A percentile compares a stretch with the other conserved stretches of the same genome.
Conservation (phyloP, 2,797 vertebrate species). For the Danio jaintianensis region DNA sequence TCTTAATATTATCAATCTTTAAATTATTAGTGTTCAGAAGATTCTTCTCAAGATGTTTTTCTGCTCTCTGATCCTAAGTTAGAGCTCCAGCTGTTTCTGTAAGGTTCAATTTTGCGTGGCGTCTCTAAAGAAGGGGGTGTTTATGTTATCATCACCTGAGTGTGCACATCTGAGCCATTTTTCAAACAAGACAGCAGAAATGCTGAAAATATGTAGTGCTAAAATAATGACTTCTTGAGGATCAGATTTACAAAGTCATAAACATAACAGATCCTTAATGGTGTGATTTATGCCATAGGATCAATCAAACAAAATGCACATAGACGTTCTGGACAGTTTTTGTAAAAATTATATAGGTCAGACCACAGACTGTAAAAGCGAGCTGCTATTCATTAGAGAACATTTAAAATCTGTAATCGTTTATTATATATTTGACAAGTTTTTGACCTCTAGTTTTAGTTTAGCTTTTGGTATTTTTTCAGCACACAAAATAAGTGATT, state of each 20-base stretch:
- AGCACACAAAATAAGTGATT: not conserved
- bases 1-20: not conserved
- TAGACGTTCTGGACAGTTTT: not conserved
- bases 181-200: constrained; percentile 40
- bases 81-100: constrained; percentile 51
- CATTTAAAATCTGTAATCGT: not conserved
- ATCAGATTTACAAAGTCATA: constrained; percentile 26
- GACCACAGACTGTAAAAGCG: not conserved
- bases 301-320: not conserved
- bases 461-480: not conserved
- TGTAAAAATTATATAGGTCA: not conserved
- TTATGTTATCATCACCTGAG: constrained; percentile 32
- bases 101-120: constrained; percentile 40
- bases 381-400: not conserved
- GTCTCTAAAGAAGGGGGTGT: constrained; percentile 26
- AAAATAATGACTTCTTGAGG: constrained; percentile 16
- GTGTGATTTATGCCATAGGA: constrained; percentile 18
- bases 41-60: constrained; percentile 2
- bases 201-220: not conserved
- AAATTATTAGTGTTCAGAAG: not conserved
- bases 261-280: constrained; percentile 9
- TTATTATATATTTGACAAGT: not conserved
- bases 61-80: not conserved
- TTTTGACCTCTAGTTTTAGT: not conserved
- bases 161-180: constrained; percentile 27